Conservation (phyloP, 2,113 vertebrate species). For the Bothrops jararaca region DNA sequence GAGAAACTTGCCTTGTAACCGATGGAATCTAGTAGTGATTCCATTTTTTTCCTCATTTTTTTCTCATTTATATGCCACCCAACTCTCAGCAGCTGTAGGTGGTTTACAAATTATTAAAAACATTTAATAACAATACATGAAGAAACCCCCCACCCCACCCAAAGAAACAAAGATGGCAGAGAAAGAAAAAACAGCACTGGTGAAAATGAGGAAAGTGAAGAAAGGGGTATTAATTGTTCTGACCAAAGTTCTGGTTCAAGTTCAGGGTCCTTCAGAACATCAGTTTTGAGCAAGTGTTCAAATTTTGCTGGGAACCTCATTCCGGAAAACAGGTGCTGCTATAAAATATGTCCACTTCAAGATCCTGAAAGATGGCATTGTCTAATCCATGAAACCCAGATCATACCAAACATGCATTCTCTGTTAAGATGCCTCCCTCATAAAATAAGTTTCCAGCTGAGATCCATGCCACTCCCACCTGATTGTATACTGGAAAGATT, state of each 20-base stretch:
- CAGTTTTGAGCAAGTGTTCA: not conserved
- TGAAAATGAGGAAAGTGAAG: not conserved
- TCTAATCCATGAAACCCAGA: not conserved
- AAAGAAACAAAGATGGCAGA: not conserved
- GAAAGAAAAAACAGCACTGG: not conserved
- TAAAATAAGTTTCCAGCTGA: not conserved
- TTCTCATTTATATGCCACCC: not conserved
- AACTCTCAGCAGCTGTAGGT: not conserved
- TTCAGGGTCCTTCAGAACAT: not conserved
- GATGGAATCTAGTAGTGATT: not conserved
- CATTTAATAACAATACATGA: not conserved
- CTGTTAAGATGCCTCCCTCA: not conserved
- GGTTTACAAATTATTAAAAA: not conserved
- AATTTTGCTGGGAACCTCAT: not conserved
- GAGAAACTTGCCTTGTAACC: not conserved
- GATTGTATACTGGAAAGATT: not conserved
- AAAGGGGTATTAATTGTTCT: not conserved
- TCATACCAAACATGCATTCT: not conserved
- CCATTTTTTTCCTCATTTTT: rapidly evolving
- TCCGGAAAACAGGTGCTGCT: not conserved
- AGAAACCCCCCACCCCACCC: not conserved
- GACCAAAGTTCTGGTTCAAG: not conserved
- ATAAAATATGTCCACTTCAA: not conserved
- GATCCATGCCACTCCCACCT: not conserved
- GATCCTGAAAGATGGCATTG: not conserved